Base-by-base conservation (phyloP, 2,888 invertebrate species). In the Cordylochernes scorpioides region DNA sequence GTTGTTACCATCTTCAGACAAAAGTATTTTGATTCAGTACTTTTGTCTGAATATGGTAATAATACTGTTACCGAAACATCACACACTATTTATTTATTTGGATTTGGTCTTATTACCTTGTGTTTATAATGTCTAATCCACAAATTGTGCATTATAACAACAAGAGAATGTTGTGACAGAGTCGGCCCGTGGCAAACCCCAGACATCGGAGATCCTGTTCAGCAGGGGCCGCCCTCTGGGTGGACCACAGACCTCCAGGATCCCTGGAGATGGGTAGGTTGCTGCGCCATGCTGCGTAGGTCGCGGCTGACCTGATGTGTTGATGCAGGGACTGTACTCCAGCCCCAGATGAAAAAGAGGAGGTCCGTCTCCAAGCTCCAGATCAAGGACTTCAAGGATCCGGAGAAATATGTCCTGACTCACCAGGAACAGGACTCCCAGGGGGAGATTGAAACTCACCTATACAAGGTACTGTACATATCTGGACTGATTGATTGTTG, bases 341-440 rank as follows among this genome's bases (percentile, higher is more conserved):
- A 86, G 49, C 86, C 91, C 0, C 61, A 65, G 28, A 67, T 84
- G 46, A 64, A 67, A 34, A 67, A 71, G 46, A 50, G 50, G 39
- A 75, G 75, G 49, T 75, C 84, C 0, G 64, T 88, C 0, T 69
- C 70, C 5, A 72, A 75, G 49, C 56, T 88, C 9, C 71, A 70
- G 0, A 70, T 68, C 1, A 74, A 71, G 38, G 67, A 59, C 65
- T 48, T 52, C 8, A 42, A 42, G 9, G 47, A 66, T 63, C 42
- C 61, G 13, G 69, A 71, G 0, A 84, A 84, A 47, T 97, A 97
- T 51, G 75, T 86, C 40, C 61, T 97, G 1, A 70, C 84, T 12
- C 72, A 84, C 0, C 91, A 94, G 54, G 77, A 78, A 44, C 70
- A 75, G 30, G 86, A 86, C 49, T 69, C 72, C 0, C 75, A 74